Evolutionary conservation across 2,113 vertebrate species (phyloP), one percentile per base, ranked within the genome.

Genomic region (Antennarius striatus): DNA sequence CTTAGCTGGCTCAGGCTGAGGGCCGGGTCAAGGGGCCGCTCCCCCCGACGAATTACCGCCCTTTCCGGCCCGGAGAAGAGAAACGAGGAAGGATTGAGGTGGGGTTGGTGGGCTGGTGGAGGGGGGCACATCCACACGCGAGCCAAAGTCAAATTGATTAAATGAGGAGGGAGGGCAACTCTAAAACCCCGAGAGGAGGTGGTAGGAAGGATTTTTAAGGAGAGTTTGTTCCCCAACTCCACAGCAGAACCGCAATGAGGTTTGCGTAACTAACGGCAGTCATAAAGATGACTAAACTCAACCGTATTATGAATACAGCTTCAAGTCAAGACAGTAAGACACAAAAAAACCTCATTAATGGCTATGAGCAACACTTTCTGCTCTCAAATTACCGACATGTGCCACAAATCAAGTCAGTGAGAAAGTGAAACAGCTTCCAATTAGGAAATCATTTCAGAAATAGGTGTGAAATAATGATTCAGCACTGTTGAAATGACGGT

Each of bases 121-220:
- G 6, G 42, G 42, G 42, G 11, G 42, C 1, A 40, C 22, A 54
- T 49, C 59, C 45, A 62, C 57, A 59, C 56, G 14, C 65, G 17
- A 61, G 77, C 86, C 90, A 92, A 92, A 91, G 88, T 91, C 91
- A 91, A 90, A 93, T 89, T 89, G 83, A 93, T 92, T 87, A 90
- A 88, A 91, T 17, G 42, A 65, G 74, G 73, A 82, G 85, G 79
- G 46, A 58, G 52, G 79, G 58, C n/a, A 68, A 71, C 63, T 71
- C 72, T 79, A 53, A 65, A 80, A 72, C 42, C 62, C 40, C 3
- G 5, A 52, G 22, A 70, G 56, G 45, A 85, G 51, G 60, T 3
- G 53, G 30, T 29, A 43, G 14, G 5, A 45, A 51, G 67, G 59
- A 80, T 73, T 82, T 36, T 83, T 81, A 63, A 68, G 55, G 43